Evolutionary conservation across 1,140 invertebrate genomes (phyloP), one percentile per base, ranked within the genome.

Genomic region (Kradibia gibbosae): DNA sequence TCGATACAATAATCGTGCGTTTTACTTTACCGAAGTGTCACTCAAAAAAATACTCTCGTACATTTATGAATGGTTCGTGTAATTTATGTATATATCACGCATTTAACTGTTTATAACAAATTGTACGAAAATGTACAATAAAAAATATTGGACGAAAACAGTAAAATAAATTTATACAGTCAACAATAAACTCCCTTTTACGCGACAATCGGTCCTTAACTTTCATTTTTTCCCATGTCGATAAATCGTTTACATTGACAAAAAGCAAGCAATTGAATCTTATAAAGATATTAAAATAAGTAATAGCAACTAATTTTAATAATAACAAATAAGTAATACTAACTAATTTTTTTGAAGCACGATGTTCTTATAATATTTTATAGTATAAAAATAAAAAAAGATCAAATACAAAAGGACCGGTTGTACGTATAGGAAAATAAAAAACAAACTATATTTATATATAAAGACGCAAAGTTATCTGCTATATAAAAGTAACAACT

Each of bases 71-170:
- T 82, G 36, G 45, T 39, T 48, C 17, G 20, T 62, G 67, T 60
- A 60, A 60, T 48, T 34, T 42, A 55, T 53, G 22, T 57, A 79
- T 72, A 60, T 62, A 80, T 78, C 31, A 79, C 57, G 17, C 75
- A 85, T 72, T 72, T 25, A 22, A 55, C 39, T 72, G 67, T 36
- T 65, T 45, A 50, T 72, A 80, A 84, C 81, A 72, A 65, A 81
- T 80, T 77, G 83, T 83, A 85, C 79, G 72, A 85, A 84, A 84
- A 83, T 81, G 82, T 83, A 83, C 83, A 80, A 80, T 81, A 80
- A 83, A 83, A 85, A 82, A 81, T 75, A 55, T 60, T 60, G 74
- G n/a, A 53, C 53, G 3, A 70, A 62, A 82, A 79, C 22, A 65
- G 80, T 81, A 81, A 70, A 82, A 83, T n/a, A 81, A 83, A 82